A percentile compares a stretch with the other conserved stretches of the same genome.
These are phyloP conservation scores for Cebus imitator DNA, from an alignment of 2,113 vertebrate species.

Conservation along the genomic window DNA sequence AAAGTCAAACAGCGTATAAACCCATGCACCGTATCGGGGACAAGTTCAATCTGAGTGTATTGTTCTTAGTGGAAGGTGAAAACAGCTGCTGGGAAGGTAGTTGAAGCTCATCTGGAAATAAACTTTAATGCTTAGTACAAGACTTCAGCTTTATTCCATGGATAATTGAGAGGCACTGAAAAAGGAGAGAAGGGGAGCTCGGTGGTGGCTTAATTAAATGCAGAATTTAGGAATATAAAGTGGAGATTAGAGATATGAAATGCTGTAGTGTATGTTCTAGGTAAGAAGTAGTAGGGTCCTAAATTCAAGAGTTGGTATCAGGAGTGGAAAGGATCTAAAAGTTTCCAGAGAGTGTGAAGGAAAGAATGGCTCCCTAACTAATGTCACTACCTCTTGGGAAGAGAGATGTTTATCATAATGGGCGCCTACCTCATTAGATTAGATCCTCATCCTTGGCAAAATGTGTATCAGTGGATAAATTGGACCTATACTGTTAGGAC, in stretches of 20 bases:
- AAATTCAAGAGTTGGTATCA: not conserved
- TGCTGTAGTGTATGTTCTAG: not conserved
- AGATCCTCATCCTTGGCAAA: not conserved
- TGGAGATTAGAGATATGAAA: not conserved
- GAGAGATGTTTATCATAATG: not conserved
- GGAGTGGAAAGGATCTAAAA: not conserved
- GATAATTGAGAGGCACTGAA: not conserved
- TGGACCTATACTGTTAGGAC: not conserved
- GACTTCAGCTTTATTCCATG: not conserved
- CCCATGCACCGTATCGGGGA: not conserved
- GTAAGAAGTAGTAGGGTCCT: not conserved
- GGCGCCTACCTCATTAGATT: not conserved
- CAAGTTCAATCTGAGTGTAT: not conserved
- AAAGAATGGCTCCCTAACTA: not conserved
- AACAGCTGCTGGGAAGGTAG: not conserved
- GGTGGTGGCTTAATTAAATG: not conserved
- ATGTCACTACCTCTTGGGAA: not conserved
- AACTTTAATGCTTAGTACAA: not conserved
- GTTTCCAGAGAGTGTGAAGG: not conserved
- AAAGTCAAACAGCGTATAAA: not conserved
- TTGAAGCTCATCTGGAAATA: not conserved
- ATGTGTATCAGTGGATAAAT: conserved; percentile 10
- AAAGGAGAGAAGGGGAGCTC: not conserved
- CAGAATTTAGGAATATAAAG: not conserved
- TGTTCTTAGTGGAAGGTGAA: not conserved